Percentiles rank a stretch among this genome's conserved stretches.
Conservation (phyloP, 2,113 vertebrate genomes). For the Entelurus aequoreus region DNA sequence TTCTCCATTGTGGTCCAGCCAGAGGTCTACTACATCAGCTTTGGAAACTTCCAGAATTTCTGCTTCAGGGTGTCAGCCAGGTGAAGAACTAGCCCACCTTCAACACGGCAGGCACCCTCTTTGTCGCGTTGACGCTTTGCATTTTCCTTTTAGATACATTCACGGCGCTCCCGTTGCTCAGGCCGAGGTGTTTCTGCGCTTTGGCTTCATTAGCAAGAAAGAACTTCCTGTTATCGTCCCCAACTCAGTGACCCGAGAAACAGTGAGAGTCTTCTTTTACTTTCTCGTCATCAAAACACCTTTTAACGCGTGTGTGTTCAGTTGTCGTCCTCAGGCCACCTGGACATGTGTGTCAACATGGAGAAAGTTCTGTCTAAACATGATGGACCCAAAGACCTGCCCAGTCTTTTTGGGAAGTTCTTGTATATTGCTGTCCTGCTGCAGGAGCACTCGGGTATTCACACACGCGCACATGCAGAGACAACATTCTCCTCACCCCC, state of each 20-base stretch:
- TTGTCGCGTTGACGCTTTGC: no score
- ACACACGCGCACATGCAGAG: neutral
- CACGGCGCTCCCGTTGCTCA: conserved; percentile 51
- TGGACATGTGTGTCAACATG: conserved; percentile 46
- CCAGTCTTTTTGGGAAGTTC: conserved; percentile 43
- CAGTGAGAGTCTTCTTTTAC: conserved; percentile 32
- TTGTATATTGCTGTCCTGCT: conserved; percentile 61
- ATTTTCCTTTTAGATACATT: conserved; percentile 51
- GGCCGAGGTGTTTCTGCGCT: conserved; percentile 48
- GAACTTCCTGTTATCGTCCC: conserved; percentile 49
- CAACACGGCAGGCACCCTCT: no score
- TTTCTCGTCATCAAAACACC: neutral
- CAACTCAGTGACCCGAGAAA: conserved; percentile 27
- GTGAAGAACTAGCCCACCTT: conserved; percentile 31
- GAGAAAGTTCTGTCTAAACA: conserved; percentile 34
- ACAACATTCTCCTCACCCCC: neutral
- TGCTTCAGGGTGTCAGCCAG: conserved; percentile 59
- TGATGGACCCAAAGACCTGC: conserved; percentile 36
- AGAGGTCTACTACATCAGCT: conserved; percentile 52
- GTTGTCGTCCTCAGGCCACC: conserved; percentile 41
- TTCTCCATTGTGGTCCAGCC: conserved; percentile 61
- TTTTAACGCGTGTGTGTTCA: conserved; percentile 10
- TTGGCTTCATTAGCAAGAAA: conserved; percentile 50
- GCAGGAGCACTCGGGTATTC: conserved; percentile 46
- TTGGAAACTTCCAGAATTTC: conserved; percentile 44